Evolutionary conservation across 2,797 vertebrate species (phyloP).

Genomic region (Melopsittacus undulatus): DNA sequence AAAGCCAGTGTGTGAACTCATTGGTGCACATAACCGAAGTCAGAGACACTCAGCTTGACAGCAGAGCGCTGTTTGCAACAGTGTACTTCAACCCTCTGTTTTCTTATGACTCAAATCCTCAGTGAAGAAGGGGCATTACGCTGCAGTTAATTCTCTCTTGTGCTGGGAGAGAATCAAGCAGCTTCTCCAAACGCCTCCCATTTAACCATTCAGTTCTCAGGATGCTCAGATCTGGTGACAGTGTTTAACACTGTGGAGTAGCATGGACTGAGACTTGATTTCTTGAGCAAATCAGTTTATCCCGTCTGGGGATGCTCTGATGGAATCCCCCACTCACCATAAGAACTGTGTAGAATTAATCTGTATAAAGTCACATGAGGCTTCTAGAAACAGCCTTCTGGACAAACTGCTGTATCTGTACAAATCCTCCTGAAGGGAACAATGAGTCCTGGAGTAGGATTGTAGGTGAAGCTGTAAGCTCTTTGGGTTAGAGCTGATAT

Average conservation of each 20-base stretch:
- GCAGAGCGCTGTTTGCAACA: not conserved
- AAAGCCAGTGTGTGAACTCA: constrained; percentile 1
- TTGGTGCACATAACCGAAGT: not conserved
- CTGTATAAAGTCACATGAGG: not conserved
- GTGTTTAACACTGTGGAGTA: not conserved
- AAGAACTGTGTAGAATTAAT: not conserved
- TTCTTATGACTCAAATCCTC: not conserved
- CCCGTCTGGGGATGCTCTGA: not conserved
- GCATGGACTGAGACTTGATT: not conserved
- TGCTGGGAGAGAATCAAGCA: not conserved
- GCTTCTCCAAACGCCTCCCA: not conserved
- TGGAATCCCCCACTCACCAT: fast-evolving
- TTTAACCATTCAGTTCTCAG: not conserved
- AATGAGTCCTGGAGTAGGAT: constrained; percentile 26
- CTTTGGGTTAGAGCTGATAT: not conserved
- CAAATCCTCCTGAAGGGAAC: not conserved
- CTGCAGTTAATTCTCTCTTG: not conserved
- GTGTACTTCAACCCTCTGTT: not conserved
- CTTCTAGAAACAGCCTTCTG: not conserved
- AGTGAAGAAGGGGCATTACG: not conserved
- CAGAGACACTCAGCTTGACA: not conserved
- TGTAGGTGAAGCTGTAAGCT: constrained; percentile 3
- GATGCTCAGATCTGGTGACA: not conserved
- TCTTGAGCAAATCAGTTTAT: not conserved
- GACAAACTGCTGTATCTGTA: not conserved